Conservation (phyloP, 92 coral and sea anemone species). For the Porites divaricata region DNA sequence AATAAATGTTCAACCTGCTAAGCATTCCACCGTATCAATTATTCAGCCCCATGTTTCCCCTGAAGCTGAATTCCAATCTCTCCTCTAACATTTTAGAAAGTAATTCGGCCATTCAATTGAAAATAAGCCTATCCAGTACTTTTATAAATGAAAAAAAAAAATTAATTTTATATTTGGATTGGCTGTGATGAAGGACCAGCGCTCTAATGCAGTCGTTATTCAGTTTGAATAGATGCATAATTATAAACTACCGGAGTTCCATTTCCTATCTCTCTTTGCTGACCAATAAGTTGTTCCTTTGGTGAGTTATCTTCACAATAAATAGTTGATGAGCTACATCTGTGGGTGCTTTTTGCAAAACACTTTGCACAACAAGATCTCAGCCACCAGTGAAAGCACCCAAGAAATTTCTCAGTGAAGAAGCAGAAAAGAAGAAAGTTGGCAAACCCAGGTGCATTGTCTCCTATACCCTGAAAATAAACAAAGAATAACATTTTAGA, state of each 20-base stretch:
- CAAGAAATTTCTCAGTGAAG: conserved; percentile 72
- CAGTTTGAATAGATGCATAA: conserved; percentile 11
- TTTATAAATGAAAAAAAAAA: no score
- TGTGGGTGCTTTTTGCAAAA: background rate
- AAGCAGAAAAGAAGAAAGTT: conserved; percentile 84
- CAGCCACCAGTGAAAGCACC: conserved; percentile 10
- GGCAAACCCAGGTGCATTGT: conserved; percentile 84
- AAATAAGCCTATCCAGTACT: no score
- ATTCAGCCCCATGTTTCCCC: no score
- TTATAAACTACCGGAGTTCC: background rate
- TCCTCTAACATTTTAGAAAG: no score
- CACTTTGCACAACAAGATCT: background rate
- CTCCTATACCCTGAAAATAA: conserved; percentile 84
- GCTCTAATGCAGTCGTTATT: background rate
- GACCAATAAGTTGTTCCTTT: conserved; percentile 9
- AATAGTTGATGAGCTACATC: background rate
- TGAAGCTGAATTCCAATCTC: no score
- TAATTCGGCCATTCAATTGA: no score
- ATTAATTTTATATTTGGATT: no score
- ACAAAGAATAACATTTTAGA: background rate
- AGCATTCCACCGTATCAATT: no score
- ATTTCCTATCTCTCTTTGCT: background rate
- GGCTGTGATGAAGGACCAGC: no score
- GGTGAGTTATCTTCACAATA: background rate
- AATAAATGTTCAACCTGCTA: no score